phyloP scores from a whole-genome alignment of 1,140 invertebrate genomes.

The Leptestheria dahalacensis region DNA sequence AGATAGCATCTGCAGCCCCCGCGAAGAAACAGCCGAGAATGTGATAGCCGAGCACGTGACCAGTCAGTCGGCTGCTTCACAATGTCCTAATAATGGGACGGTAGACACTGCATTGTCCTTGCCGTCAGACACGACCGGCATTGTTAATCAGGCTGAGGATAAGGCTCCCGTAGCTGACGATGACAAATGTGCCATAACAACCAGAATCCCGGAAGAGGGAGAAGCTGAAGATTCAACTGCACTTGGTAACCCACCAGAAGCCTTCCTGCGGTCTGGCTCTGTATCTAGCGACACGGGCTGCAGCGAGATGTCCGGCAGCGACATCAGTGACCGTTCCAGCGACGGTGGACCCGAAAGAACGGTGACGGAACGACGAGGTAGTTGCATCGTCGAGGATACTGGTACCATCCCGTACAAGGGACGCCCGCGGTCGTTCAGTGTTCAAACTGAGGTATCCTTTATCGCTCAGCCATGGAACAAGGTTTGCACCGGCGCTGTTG shows the following conservation, averaged over 20 bases:
- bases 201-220: not conserved
- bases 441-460: constrained; percentile 18
- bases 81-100: constrained; percentile 23
- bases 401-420: constrained; percentile 13
- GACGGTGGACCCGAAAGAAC: constrained; percentile 11
- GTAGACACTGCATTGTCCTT: constrained; percentile 37
- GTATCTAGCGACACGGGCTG: constrained; percentile 21
- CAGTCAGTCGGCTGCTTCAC: not conserved
- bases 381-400: not conserved
- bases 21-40: not conserved
- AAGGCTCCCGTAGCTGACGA: not conserved
- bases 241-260: not conserved
- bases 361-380: not conserved
- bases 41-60: not conserved
- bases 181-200: not conserved
- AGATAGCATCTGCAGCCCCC: constrained; percentile 6
- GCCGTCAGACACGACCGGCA: constrained; percentile 22
- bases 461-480: constrained; percentile 26
- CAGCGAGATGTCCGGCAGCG: constrained; percentile 18
- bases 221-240: not conserved
- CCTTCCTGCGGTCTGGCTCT: constrained; percentile 18
- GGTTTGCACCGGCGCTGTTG: constrained; percentile 35
- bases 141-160: not conserved
- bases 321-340: constrained; percentile 16
- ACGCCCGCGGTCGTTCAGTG: constrained; percentile 18